phyloP scores from a whole-genome alignment of 2,888 invertebrate species.

The Microctonus hyperodae region DNA sequence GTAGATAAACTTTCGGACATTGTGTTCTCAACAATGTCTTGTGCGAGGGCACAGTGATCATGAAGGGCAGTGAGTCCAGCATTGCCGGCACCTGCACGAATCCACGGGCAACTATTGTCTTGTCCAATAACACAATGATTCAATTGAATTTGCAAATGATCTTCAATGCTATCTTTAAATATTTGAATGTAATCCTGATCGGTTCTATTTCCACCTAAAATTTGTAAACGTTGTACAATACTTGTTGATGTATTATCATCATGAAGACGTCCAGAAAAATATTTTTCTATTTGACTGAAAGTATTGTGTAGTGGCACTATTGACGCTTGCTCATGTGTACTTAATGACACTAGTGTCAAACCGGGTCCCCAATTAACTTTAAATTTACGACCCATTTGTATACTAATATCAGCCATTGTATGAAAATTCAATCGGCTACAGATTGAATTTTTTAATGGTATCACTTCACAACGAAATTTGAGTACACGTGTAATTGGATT shows the following conservation, averaged over 20 bases:
- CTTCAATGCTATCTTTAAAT: conserved; percentile 64
- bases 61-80: conserved; percentile 66
- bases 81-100: conserved; percentile 56
- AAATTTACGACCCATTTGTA: conserved; percentile 68
- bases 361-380: conserved; percentile 80
- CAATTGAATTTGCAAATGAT: conserved; percentile 73
- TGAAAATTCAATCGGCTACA: conserved; percentile 49
- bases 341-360: conserved; percentile 67
- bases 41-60: conserved; percentile 66
- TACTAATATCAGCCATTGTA: conserved; percentile 53
- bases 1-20: conserved; percentile 55
- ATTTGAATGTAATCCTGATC: conserved; percentile 47
- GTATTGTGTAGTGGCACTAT: conserved; percentile 61
- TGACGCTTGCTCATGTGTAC: conserved; percentile 62
- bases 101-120: conserved; percentile 65
- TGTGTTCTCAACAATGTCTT: conserved; percentile 53
- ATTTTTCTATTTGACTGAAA: conserved; percentile 52
- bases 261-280: conserved; percentile 51
- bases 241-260: conserved; percentile 56
- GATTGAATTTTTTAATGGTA: conserved; percentile 59
- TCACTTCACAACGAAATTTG: conserved; percentile 59
- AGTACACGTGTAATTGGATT: conserved; percentile 63
- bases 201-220: conserved; percentile 54
- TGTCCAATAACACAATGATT: conserved; percentile 66
- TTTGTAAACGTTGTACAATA: conserved; percentile 58